Evolutionary conservation across 64 coral and sea anemone genomes (phyloP), one percentile per base, ranked within the genome.

Genomic region (Astreopora myriophthalma): DNA sequence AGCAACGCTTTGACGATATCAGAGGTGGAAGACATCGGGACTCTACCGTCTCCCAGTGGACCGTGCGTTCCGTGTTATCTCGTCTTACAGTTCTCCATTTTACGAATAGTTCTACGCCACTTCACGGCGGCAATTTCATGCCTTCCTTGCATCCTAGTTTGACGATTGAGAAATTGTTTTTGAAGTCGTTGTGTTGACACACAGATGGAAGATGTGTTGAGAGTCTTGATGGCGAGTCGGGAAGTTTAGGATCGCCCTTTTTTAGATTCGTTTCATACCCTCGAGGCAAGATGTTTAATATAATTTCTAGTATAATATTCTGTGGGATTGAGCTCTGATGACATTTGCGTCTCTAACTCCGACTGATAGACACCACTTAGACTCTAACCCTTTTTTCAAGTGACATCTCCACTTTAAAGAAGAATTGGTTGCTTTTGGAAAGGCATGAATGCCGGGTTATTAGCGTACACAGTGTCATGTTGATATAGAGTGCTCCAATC

Each of bases 1-100:
- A 86, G 67, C 3, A 92, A 36, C 1, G 90, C 80, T 51, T 92
- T 92, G 23, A 92, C 71, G 14, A 92, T 77, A 38, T 64, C 37
- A 11, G 51, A 92, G 2, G 28, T 20, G 9, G 46, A 72, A 33
- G 89, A 72, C 89, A 91, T 83, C 26, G n/a, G n/a, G 52, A 36
- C 20, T 37, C 10, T 20, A 10, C 27, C 25, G 44, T 12, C 42
- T 20, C 3, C 22, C n/a, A 25, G 55, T 34, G 17, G 17, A 37
- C 34, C 25, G 16, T 23, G 26, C 19, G 27, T 27, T 34, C 17
- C 32, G 51, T 55, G 3, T 55, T 55, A 55, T 16, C 17, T 13
- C 17, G 40, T 61, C 48, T 17, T 61, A 25, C n/a, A 69, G 3
- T 69, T 19, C 31, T 55, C 17, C 7, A 52, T 12, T 17, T 78